Conservation (phyloP, 2,888 invertebrate genomes). For the Catocala fraxini region DNA sequence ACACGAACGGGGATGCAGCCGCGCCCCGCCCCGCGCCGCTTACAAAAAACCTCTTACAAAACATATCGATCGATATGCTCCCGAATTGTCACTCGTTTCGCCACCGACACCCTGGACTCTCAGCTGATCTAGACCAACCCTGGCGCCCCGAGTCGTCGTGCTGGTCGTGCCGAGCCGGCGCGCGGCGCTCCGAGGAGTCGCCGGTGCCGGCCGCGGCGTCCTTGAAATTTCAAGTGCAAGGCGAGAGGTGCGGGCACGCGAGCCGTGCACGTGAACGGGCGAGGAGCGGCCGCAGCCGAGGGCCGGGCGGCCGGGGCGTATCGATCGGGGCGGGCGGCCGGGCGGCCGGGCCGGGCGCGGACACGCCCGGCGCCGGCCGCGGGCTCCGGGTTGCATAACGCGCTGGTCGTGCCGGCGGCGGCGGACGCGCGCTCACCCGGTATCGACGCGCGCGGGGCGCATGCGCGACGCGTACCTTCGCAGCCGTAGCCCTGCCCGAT, state of each 20-base stretch:
- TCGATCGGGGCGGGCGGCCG: conserved; percentile 31
- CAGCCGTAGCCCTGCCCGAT: conserved; percentile 99
- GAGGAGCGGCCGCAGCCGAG: conserved; percentile 36
- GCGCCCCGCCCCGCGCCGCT: conserved; percentile 66
- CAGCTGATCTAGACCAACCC: conserved; percentile 52
- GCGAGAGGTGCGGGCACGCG: conserved; percentile 48
- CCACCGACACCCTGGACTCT: conserved; percentile 54
- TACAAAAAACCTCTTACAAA: conserved; percentile 78
- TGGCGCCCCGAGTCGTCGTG: conserved; percentile 25
- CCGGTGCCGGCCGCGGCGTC: conserved; percentile 39
- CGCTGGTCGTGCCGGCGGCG: conserved; percentile 76
- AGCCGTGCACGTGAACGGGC: conserved; percentile 44
- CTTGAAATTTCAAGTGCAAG: conserved; percentile 67
- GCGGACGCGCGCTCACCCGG: conserved; percentile 69
- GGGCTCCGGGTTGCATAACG: conserved; percentile 74
- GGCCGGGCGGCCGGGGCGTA: conserved; percentile 41
- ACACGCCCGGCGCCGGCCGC: conserved; percentile 83
- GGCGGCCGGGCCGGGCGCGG: conserved; percentile 38
- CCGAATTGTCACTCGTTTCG: conserved; percentile 63
- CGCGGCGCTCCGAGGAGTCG: conserved; percentile 28
- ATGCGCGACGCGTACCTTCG: conserved; percentile 94
- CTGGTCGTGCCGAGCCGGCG: conserved; percentile 21
- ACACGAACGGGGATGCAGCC: conserved; percentile 57
- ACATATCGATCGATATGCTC: conserved; percentile 82
- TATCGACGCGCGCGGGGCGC: conserved; percentile 82